These are phyloP conservation scores for Xenops minutus DNA, from an alignment of 2,797 vertebrate species.

Conservation along the genomic window DNA sequence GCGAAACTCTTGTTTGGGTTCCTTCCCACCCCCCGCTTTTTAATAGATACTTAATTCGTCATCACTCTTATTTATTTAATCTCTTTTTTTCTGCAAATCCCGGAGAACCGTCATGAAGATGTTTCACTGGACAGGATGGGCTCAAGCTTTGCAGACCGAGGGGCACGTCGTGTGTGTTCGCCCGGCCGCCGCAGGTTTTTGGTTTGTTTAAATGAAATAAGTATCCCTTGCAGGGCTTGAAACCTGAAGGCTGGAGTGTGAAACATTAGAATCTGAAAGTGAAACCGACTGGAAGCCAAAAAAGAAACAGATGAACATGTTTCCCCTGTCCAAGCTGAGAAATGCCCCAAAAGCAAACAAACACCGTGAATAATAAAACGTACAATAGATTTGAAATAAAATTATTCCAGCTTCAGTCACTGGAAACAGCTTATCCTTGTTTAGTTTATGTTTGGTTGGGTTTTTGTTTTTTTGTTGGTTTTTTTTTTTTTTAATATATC, in stretches of 20 bases:
- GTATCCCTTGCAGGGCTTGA: neutral
- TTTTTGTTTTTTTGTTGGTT: neutral
- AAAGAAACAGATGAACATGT: neutral
- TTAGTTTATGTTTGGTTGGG: too few species aligned
- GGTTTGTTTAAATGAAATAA: conserved; percentile 17
- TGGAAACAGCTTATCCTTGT: neutral
- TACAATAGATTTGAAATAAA: neutral
- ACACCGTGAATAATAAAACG: neutral
- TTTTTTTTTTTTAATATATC: neutral
- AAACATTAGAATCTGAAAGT: conserved; percentile 61
- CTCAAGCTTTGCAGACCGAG: neutral
- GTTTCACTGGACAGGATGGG: neutral
- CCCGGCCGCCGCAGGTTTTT: neutral
- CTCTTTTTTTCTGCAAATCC: neutral
- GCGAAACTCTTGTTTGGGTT: neutral
- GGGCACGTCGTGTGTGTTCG: neutral
- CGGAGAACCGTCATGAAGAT: neutral
- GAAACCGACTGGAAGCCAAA: conserved; percentile 37
- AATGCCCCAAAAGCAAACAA: neutral
- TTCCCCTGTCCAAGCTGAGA: neutral
- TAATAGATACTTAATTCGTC: neutral
- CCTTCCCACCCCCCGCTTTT: too few species aligned
- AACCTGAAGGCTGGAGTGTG: conserved; percentile 26
- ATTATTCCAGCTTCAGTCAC: neutral
- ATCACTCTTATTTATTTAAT: neutral